These are phyloP conservation scores for Callyntrura sp. DNA, from an alignment of 2,888 invertebrate species.

Conservation along the genomic window DNA sequence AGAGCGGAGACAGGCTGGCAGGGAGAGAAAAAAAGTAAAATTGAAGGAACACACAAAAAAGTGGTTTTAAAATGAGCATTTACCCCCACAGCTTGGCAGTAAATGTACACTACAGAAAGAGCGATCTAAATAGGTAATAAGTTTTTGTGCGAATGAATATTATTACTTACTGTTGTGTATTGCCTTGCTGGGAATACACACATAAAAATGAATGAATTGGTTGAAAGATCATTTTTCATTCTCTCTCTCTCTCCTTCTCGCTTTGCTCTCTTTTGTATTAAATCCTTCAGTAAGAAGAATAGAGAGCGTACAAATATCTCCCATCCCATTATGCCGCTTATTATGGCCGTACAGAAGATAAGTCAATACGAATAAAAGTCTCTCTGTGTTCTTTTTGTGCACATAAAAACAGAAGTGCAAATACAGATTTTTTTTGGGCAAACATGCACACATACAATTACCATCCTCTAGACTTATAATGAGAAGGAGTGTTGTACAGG, in stretches of 20 bases:
- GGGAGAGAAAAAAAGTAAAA: constrained; percentile 22
- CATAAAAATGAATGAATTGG: constrained; percentile 31
- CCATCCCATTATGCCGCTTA: neutral
- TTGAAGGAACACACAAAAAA: constrained; percentile 10
- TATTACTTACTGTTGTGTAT: neutral
- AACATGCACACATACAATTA: neutral
- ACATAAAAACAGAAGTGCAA: constrained; percentile 53
- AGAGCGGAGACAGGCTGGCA: neutral
- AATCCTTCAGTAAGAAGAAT: neutral
- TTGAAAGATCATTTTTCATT: constrained; percentile 60
- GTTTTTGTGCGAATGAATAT: constrained; percentile 16
- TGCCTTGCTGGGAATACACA: neutral
- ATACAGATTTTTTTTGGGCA: constrained; percentile 50
- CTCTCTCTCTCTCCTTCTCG: too few relatives aligned
- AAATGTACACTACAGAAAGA: neutral
- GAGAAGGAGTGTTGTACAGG: neutral
- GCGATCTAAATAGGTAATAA: neutral
- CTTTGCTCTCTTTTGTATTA: constrained; percentile 52
- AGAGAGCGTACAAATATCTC: constrained; percentile 13
- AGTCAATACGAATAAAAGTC: neutral
- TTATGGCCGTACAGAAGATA: neutral
- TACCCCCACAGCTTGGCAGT: neutral
- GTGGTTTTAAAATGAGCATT: constrained; percentile 15
- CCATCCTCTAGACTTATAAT: neutral
- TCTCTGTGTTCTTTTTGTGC: constrained; percentile 12